Base-by-base conservation (phyloP, 2,113 vertebrate species). In the Dasyurus viverrinus region DNA sequence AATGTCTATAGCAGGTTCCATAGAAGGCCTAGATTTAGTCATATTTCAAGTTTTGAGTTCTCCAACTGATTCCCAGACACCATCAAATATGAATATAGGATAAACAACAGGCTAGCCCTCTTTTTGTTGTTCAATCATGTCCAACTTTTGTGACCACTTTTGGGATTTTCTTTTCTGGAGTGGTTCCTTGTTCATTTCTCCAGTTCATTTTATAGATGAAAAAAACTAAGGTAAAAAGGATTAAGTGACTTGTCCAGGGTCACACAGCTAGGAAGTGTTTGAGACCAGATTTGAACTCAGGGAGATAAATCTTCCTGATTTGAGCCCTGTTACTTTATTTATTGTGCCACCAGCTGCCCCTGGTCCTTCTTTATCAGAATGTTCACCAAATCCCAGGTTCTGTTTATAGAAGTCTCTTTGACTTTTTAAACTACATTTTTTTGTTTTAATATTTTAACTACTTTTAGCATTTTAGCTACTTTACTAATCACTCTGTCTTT, bases 11-110 rank as follows among this genome's bases (percentile, higher is more conserved):
- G 84, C n/a, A 8, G 23, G 54, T 68, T 94, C 89, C 60, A 48
- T 53, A 94, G 57, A 93, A 93, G 36, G 36, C 47, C 14, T 94
- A 52, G 60, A 25, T n/a, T 94, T 90, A 84, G 48, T 60, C 50
- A 94, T 1, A 57, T 92, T 76, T 48, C 93, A 89, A 68, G 12
- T 26, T 19, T 47, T 95, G 90, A 94, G 30, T 89, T n/a, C n/a
- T 54, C 90, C 60, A 93, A 91, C 42, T 0, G 36, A 53, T 22
- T 89, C 55, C 94, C 91, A 94, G 48, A 92, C 0, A 90, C 76
- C 47, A 19, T 30, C 36, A 26, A n/a, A 84, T 84, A 52, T 92
- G 47, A 93, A 95, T 42, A 42, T 42, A 22, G 16, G 60, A n/a
- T 68, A n/a, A 68, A 36, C 36, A 14, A n/a, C 60, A n/a, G 92